Evolutionary conservation across 2,888 invertebrate genomes (phyloP).

Genomic region (Melanostoma scalare): DNA sequence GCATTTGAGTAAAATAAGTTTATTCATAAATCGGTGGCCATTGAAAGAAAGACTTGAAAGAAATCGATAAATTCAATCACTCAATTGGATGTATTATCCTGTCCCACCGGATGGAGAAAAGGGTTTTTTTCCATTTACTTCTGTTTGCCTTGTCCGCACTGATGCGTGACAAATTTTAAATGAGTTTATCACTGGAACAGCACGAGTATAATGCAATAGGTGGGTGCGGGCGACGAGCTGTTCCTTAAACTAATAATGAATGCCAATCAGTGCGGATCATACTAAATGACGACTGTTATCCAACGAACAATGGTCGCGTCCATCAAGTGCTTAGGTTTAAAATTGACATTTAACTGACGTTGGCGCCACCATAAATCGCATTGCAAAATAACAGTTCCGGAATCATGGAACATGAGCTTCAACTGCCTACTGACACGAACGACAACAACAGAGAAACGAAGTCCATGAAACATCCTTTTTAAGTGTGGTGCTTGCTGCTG

Average conservation of each 20-base stretch:
- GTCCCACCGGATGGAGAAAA: background rate
- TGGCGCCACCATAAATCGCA: slow-evolving; percentile 71
- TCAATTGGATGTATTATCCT: slow-evolving; percentile 34
- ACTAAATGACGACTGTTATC: background rate
- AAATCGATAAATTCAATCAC: slow-evolving; percentile 61
- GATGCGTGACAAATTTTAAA: slow-evolving; percentile 39
- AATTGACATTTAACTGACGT: slow-evolving; percentile 72
- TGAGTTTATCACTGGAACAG: too few species aligned
- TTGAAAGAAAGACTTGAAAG: background rate
- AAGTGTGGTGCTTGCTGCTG: slow-evolving; percentile 44
- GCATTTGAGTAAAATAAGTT: slow-evolving; percentile 37
- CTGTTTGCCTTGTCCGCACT: slow-evolving; percentile 2
- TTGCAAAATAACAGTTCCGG: slow-evolving; percentile 54
- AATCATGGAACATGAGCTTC: slow-evolving; percentile 69
- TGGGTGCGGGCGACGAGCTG: background rate
- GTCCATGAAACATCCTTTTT: slow-evolving; percentile 56
- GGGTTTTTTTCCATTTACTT: slow-evolving; percentile 1
- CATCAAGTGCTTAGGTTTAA: slow-evolving; percentile 62
- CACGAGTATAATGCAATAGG: too few species aligned
- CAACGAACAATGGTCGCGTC: slow-evolving; percentile 35
- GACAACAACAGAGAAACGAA: background rate
- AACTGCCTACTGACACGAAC: slow-evolving; percentile 64
- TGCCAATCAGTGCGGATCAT: background rate
- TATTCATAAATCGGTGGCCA: slow-evolving; percentile 50
- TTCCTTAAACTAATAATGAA: background rate